phyloP scores from a whole-genome alignment of 2,888 invertebrate genomes.

The Apodemia mormo region DNA sequence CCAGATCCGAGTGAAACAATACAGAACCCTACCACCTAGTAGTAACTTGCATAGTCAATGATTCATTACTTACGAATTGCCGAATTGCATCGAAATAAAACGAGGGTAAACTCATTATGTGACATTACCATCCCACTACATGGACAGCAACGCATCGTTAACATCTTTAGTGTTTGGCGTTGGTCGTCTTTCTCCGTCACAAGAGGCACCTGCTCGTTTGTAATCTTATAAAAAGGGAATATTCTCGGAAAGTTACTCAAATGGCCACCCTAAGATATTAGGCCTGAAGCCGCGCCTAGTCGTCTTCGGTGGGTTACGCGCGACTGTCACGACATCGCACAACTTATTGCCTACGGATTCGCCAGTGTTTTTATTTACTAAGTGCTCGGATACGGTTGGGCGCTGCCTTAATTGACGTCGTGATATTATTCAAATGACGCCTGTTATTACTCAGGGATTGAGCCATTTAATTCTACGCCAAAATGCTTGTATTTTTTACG shows the following conservation, averaged over 20 bases:
- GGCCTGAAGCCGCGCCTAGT: constrained; percentile 71
- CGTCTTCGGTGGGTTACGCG: constrained; percentile 71
- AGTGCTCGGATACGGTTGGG: constrained; percentile 56
- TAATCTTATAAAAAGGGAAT: no score
- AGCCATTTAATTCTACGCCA: constrained; percentile 28
- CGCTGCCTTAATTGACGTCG: constrained; percentile 67
- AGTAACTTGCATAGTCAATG: no score
- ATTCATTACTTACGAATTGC: no score
- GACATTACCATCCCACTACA: no score
- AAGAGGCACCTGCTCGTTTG: no score
- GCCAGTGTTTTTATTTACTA: constrained; percentile 69
- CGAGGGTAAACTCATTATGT: no score
- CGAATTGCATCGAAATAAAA: no score
- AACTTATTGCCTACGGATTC: constrained; percentile 55
- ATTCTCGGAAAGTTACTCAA: neutral
- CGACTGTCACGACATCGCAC: constrained; percentile 72
- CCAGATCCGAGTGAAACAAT: no score
- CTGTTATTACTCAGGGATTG: constrained; percentile 37
- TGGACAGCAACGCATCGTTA: no score
- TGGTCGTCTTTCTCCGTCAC: no score
- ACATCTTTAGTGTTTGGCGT: no score
- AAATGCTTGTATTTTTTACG: neutral
- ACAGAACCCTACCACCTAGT: no score
- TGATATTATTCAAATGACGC: constrained; percentile 64
- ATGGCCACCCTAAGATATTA: constrained; percentile 53